These are phyloP conservation scores for Dipodomys ordii DNA, from an alignment of 2,113 vertebrate genomes.

Conservation along the genomic window DNA sequence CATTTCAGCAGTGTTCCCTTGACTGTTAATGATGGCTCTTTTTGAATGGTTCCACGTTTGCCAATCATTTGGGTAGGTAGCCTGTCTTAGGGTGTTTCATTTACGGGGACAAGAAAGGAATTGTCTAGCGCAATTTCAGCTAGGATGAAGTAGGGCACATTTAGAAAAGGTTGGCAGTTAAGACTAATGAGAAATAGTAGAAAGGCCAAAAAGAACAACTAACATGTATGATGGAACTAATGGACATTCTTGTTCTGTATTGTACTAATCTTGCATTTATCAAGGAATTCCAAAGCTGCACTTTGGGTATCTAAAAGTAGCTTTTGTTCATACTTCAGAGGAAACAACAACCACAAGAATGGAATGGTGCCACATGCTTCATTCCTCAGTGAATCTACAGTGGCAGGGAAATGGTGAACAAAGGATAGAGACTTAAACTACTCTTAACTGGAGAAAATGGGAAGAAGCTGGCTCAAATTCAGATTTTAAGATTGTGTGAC, in stretches of 20 bases:
- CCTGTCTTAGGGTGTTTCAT: not conserved
- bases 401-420: not conserved
- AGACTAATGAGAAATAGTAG: not conserved
- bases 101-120: not conserved
- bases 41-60: not conserved
- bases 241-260: not conserved
- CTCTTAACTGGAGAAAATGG: not conserved
- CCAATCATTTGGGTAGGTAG: not conserved
- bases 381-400: not conserved
- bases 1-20: not conserved
- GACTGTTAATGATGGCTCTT: not conserved
- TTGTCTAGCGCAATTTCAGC: not conserved
- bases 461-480: not conserved
- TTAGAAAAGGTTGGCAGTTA: not conserved
- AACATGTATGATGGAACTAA: not conserved
- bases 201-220: not conserved
- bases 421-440: not conserved
- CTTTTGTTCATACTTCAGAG: not conserved
- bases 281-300: not conserved
- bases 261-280: not conserved
- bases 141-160: not conserved
- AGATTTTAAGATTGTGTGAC: not conserved
- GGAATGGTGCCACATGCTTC: fast-evolving
- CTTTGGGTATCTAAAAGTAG: not conserved
- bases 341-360: not conserved